Conservation (phyloP, 2,888 invertebrate genomes). For the Rhamphomyia laevipes region DNA sequence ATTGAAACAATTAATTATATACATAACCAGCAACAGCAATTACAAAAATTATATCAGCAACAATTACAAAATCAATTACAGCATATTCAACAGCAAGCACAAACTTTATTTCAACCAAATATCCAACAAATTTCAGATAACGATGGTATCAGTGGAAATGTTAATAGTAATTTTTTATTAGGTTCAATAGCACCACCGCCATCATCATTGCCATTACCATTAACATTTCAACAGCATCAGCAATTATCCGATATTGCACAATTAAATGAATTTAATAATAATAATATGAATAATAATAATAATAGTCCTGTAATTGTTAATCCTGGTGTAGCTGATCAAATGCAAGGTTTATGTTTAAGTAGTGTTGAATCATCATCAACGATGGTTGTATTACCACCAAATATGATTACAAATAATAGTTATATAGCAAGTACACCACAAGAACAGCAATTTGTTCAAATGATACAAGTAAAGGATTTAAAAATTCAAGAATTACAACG, state of each 20-base stretch:
- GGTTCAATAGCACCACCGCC: conserved; percentile 20
- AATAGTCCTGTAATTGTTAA: conserved; percentile 10
- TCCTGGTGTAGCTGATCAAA: conserved; percentile 27
- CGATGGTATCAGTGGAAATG: background rate
- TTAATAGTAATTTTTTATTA: conserved; percentile 2
- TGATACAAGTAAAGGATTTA: conserved; percentile 54
- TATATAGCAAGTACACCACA: conserved; percentile 42
- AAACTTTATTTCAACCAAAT: conserved; percentile 22
- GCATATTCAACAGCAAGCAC: conserved; percentile 33
- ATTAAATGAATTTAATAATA: background rate
- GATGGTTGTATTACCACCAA: conserved; percentile 19
- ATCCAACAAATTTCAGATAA: conserved; percentile 1
- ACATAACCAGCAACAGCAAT: conserved; percentile 33
- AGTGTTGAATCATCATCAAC: conserved; percentile 8
- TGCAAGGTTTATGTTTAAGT: conserved; percentile 30
- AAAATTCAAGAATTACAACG: conserved; percentile 67
- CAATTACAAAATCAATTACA: conserved; percentile 19
- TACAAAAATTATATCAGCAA: conserved; percentile 35
- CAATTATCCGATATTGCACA: conserved; percentile 19
- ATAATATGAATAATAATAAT: background rate
- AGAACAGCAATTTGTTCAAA: conserved; percentile 46
- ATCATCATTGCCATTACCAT: conserved; percentile 15
- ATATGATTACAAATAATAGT: conserved; percentile 21
- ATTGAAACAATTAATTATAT: conserved; percentile 26
- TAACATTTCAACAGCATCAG: conserved; percentile 14